A percentile compares a stretch with the other conserved stretches of the same genome.
Conservation (phyloP, 1,140 invertebrate genomes). For the Calephelis nemesis region DNA sequence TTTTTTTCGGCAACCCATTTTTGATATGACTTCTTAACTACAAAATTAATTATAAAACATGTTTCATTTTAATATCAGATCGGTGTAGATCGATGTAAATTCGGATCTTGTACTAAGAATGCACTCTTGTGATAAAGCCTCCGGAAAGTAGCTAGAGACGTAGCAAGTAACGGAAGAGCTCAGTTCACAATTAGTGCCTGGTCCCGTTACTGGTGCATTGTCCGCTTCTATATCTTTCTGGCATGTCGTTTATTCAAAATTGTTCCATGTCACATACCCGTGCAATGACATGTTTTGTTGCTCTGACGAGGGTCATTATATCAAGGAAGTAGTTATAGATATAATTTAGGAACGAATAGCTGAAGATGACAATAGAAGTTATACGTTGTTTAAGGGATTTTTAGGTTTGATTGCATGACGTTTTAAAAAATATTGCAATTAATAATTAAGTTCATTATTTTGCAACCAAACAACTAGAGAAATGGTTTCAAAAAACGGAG, state of each 20-base stretch:
- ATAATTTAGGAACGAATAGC: not conserved
- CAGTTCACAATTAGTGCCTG: slow-evolving; percentile 70
- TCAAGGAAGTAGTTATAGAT: not conserved
- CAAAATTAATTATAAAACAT: no score
- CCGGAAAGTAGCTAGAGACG: slow-evolving; percentile 29
- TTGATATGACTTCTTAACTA: no score
- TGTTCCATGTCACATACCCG: not conserved
- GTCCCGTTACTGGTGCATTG: slow-evolving; percentile 72
- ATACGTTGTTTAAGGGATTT: not conserved
- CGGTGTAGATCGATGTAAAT: no score
- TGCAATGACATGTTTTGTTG: not conserved
- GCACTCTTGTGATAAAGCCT: slow-evolving; percentile 29
- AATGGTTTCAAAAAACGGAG: no score
- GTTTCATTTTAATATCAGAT: no score
- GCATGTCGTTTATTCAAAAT: slow-evolving; percentile 4
- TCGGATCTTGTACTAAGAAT: not conserved
- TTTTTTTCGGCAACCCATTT: no score
- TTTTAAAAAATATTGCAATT: no score
- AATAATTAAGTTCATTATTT: no score
- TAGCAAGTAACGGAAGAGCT: slow-evolving; percentile 60
- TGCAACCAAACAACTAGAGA: no score
- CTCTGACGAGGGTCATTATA: not conserved
- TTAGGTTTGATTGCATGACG: not conserved
- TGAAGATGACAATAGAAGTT: no score
- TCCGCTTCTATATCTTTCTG: slow-evolving; percentile 55